phyloP scores from a whole-genome alignment of 2,113 vertebrate genomes.

The Lates calcarifer region DNA sequence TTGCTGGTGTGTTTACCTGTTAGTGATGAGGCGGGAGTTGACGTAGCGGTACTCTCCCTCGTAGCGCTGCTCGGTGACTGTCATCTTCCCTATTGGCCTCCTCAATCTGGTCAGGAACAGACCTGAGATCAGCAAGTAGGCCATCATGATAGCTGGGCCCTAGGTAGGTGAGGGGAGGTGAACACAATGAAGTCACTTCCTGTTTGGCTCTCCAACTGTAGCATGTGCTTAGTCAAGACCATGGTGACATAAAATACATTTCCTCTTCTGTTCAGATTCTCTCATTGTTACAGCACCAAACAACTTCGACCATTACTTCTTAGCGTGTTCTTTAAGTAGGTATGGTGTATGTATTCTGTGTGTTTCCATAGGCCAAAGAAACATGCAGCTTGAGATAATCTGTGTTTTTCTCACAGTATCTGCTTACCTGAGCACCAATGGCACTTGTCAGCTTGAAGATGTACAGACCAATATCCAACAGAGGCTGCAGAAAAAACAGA shows the following conservation, averaged over 20 bases:
- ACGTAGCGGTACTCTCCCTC: slow-evolving; percentile 98
- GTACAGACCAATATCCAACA: slow-evolving; percentile 96
- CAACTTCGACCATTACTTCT: too few relatives aligned
- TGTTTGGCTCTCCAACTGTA: background rate
- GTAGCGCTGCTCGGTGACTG: slow-evolving; percentile 92
- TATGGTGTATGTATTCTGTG: too few relatives aligned
- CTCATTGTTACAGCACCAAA: too few relatives aligned
- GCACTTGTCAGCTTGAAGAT: slow-evolving; percentile 97
- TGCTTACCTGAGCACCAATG: slow-evolving; percentile 94
- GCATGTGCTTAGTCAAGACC: background rate
- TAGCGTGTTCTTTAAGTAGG: too few relatives aligned
- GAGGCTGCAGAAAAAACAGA: slow-evolving; percentile 84
- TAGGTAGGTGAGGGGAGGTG: slow-evolving; percentile 55
- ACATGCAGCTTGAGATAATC: background rate
- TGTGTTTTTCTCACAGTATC: too few relatives aligned
- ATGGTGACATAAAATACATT: background rate
- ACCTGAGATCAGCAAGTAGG: slow-evolving; percentile 95
- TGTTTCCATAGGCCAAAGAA: too few relatives aligned
- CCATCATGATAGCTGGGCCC: slow-evolving; percentile 96
- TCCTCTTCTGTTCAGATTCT: background rate
- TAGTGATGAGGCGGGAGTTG: slow-evolving; percentile 98
- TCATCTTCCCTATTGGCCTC: slow-evolving; percentile 98
- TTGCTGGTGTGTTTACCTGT: slow-evolving; percentile 85
- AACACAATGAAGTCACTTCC: background rate
- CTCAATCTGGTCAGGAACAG: slow-evolving; percentile 93